A percentile compares a stretch with the other conserved stretches of the same genome.
phyloP scores from a whole-genome alignment of 2,888 invertebrate genomes.

The Sphaerophoria rueppellii region DNA sequence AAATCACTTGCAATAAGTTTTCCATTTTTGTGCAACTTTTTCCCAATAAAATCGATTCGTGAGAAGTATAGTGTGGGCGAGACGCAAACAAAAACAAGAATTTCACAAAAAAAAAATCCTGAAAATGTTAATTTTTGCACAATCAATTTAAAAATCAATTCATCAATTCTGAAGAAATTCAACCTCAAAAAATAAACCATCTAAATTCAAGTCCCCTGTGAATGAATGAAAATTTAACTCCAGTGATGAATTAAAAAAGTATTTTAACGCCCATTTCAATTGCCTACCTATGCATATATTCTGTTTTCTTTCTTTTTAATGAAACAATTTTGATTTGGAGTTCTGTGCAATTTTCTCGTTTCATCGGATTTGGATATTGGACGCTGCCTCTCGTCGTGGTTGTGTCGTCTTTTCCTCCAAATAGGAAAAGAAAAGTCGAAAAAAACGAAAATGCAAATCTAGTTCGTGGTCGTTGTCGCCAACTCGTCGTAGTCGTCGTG shows the following conservation, averaged over 20 bases:
- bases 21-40: conserved; percentile 34
- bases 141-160: conserved; percentile 1
- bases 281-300: conserved; percentile 32
- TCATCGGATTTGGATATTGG: conserved; percentile 38
- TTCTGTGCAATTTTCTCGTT: conserved; percentile 62
- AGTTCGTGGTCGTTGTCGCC: conserved; percentile 12
- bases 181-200: background rate
- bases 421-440: conserved; percentile 16
- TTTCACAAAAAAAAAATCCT: conserved; percentile 15
- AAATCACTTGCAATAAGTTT: conserved; percentile 34
- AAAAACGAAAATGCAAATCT: conserved; percentile 21
- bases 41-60: conserved; percentile 65
- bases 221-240: conserved; percentile 38
- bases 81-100: conserved; percentile 72
- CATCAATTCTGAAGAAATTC: background rate
- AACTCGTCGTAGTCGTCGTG: conserved; percentile 13
- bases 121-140: conserved; percentile 65
- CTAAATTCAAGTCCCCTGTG: conserved; percentile 19
- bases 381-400: conserved; percentile 1
- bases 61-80: conserved; percentile 54
- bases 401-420: conserved; percentile 7
- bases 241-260: conserved; percentile 7
- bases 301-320: conserved; percentile 30
- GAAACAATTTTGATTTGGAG: conserved; percentile 45
- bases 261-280: conserved; percentile 16